Evolutionary conservation across 2,888 invertebrate genomes (phyloP), one percentile per base, ranked within the genome.

Genomic region (Troides oblongomaculatus): DNA sequence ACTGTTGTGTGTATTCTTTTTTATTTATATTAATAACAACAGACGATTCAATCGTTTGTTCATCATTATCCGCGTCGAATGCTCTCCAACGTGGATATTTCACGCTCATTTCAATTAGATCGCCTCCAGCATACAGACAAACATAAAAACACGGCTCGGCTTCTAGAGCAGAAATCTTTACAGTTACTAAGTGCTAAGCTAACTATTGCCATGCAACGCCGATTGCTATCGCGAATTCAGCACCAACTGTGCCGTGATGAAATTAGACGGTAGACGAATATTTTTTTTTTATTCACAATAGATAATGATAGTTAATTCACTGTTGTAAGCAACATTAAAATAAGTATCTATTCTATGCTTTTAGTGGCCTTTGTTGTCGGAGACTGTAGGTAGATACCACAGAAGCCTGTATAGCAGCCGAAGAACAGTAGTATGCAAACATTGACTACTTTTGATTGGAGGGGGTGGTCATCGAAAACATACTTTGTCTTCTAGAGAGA

Each of bases 81-180:
- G n/a, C 43, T 10, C 43, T 10, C 10, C 25, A 56, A 60, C 43
- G 25, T 63, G 25, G 21, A 64, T 56, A 59, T 57, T 69, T 60
- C 60, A 69, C 69, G 64, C 30, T 64, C 25, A 64, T 56, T 43
- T 61, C 69, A 64, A 69, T 61, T 64, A 69, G 61, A 14, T 60
- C 61, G 25, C n/a, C 60, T 69, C 43, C 14, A 53, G 10, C 23
- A 23, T 61, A 64, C 64, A 21, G 10, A 68, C 18, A 57, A 7
- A 56, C 43, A 64, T 18, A 59, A 69, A 69, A 69, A 69, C 60
- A 56, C 56, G 7, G 17, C 50, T 39, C 59, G 25, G 12, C 57
- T 56, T 69, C 12, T 64, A 61, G 69, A 69, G 69, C 69, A 69
- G 64, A 69, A 64, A 69, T 61, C 21, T 69, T 56, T 60, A 64